A percentile compares a stretch with the other conserved stretches of the same genome.
Conservation (phyloP, 2,113 vertebrate species). For the Colius striatus region DNA sequence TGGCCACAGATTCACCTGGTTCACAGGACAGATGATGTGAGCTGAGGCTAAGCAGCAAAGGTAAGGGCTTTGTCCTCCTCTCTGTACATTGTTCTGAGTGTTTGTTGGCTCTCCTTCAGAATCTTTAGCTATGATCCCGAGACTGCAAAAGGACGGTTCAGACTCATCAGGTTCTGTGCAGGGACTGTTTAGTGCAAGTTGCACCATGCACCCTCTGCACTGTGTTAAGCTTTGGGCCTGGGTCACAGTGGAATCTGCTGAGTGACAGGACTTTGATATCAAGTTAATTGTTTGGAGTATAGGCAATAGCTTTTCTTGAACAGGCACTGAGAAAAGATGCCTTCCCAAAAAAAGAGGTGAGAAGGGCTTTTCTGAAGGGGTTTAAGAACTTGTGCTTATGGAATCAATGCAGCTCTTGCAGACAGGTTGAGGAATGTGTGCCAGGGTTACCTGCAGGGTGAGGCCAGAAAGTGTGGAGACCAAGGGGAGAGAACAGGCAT, state of each 20-base stretch:
- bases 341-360: neutral
- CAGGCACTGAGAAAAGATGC: neutral
- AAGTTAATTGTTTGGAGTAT: neutral
- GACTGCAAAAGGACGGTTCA: neutral
- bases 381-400: neutral
- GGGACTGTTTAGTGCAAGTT: neutral
- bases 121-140: neutral
- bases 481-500: neutral
- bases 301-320: neutral
- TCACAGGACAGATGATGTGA: neutral
- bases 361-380: neutral
- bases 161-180: neutral
- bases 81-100: neutral
- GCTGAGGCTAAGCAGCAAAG: neutral
- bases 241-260: neutral
- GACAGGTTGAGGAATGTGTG: neutral
- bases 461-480: neutral
- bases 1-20: neutral
- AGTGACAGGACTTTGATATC: neutral
- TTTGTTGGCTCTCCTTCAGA: neutral
- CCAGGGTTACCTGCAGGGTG: neutral
- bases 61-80: neutral
- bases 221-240: neutral
- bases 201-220: fast-evolving
- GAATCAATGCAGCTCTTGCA: neutral